Conservation (phyloP, 2,888 invertebrate species). For the Blastobasis lacticolella region DNA sequence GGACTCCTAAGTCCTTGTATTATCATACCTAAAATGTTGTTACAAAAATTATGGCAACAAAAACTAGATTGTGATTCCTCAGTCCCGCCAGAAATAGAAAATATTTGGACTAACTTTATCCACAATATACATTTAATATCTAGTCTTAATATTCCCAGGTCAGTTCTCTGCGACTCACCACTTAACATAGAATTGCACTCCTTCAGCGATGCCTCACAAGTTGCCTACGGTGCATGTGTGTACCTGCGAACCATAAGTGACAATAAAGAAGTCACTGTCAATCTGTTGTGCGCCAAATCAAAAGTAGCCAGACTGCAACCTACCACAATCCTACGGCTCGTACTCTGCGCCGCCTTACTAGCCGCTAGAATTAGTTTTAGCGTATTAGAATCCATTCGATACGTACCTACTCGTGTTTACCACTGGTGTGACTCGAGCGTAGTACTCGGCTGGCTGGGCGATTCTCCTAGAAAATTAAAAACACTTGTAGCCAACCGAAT, state of each 20-base stretch:
- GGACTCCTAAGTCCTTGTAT: slow-evolving; percentile 9
- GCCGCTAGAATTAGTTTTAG: background rate
- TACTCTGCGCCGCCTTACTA: slow-evolving; percentile 6
- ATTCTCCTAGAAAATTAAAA: too few relatives aligned
- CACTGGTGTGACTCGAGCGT: slow-evolving; percentile 3
- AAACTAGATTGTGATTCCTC: slow-evolving; percentile 9
- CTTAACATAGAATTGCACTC: slow-evolving; percentile 2
- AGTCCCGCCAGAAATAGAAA: slow-evolving; percentile 2
- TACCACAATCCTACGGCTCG: slow-evolving; percentile 7
- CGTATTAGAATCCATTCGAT: background rate
- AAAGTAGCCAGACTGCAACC: background rate
- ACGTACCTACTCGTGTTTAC: background rate
- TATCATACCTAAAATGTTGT: slow-evolving; percentile 12
- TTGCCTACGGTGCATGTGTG: too few relatives aligned
- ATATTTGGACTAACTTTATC: background rate
- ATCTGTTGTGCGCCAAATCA: too few relatives aligned
- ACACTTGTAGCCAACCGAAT: too few relatives aligned
- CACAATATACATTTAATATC: too few relatives aligned
- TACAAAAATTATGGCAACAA: slow-evolving; percentile 9
- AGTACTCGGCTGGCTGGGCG: background rate
- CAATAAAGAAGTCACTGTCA: too few relatives aligned
- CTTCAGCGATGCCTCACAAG: slow-evolving; percentile 1
- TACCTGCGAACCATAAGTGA: too few relatives aligned
- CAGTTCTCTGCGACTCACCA: slow-evolving; percentile 2
- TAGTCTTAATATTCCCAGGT: background rate